Evolutionary conservation across 2,113 vertebrate genomes (phyloP).

Genomic region (Ammodytes marinus): DNA sequence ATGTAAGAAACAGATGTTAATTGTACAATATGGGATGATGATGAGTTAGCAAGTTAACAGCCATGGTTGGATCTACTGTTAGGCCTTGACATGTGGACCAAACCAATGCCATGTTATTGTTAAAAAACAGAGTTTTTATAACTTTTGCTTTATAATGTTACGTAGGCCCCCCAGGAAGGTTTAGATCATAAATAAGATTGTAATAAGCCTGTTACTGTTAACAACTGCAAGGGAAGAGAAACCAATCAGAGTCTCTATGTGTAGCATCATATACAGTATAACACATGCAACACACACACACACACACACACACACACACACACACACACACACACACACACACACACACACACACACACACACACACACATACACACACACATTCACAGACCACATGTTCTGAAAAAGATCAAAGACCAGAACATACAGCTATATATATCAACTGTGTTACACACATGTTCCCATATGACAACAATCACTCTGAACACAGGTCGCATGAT

Average conservation of each 20-base stretch:
- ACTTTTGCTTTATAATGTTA: not conserved
- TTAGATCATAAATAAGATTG: not conserved
- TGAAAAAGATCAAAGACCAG: slow-evolving; percentile 18
- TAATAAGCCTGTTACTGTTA: not conserved
- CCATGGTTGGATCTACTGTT: not conserved
- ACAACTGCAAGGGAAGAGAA: not conserved
- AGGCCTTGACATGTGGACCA: not conserved
- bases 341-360: not conserved
- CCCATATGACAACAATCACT: not conserved
- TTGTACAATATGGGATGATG: not conserved
- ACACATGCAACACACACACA: not conserved
- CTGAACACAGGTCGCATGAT: not conserved
- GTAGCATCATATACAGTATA: not conserved
- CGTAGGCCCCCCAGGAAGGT: not conserved
- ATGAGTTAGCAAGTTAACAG: not conserved
- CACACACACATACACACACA: not conserved
- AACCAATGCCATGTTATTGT: not conserved
- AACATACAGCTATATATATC: slow-evolving; percentile 6
- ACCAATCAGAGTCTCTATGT: no score
- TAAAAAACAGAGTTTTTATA: not conserved
- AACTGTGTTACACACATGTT: not conserved
- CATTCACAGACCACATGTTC: not conserved
- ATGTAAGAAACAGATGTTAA: not conserved
- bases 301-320: not conserved
- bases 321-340: not conserved